These are phyloP conservation scores for Empidonax traillii DNA, from an alignment of 2,113 vertebrate species.

Conservation along the genomic window DNA sequence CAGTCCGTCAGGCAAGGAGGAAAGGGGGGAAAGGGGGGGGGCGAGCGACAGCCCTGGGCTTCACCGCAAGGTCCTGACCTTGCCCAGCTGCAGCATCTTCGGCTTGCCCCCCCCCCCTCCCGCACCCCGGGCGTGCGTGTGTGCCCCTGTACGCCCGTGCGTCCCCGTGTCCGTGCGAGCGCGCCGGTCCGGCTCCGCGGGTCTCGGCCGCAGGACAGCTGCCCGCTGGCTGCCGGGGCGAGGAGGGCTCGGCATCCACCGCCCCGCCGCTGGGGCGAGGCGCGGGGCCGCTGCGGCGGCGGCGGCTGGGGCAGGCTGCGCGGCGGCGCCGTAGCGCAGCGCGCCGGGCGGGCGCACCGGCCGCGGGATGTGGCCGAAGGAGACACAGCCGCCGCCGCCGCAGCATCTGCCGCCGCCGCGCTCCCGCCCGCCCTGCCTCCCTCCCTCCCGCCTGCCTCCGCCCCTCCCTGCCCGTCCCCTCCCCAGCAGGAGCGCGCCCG, in stretches of 20 bases:
- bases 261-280: neutral
- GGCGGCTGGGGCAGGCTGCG: neutral
- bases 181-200: neutral
- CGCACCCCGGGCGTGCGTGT: neutral
- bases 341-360: no score
- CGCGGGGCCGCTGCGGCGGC: slow-evolving; percentile 1
- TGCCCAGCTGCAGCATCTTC: slow-evolving; percentile 59
- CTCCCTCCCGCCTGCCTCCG: neutral
- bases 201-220: slow-evolving; percentile 6
- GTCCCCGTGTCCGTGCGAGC: neutral
- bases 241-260: slow-evolving; percentile 2
- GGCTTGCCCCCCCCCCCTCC: neutral
- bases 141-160: neutral
- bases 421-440: no score
- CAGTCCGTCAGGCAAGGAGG: neutral
- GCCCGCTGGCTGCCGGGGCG: neutral
- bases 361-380: no score
- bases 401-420: no score
- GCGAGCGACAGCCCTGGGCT: slow-evolving; percentile 57
- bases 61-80: slow-evolving; percentile 77
- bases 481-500: slow-evolving; percentile 57
- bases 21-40: neutral
- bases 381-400: no score
- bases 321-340: no score
- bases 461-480: slow-evolving; percentile 20